phyloP scores from a whole-genome alignment of 2,113 vertebrate genomes.

The Chaetura pelagica region DNA sequence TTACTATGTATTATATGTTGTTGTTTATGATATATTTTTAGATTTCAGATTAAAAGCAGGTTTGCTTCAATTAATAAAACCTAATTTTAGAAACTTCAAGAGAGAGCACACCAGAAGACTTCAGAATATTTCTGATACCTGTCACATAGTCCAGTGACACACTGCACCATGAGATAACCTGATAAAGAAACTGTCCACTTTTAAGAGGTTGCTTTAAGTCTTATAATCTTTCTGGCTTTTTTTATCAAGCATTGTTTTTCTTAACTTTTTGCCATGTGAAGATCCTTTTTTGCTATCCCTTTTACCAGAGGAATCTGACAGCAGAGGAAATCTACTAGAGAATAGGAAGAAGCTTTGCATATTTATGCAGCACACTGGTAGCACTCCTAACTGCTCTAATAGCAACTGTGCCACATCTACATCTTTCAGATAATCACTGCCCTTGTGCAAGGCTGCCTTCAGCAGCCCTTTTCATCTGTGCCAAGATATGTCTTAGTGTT shows the following conservation, averaged over 20 bases:
- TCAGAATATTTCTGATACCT: neutral
- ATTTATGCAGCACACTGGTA: neutral
- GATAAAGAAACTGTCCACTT: neutral
- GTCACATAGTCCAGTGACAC: neutral
- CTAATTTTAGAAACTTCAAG: neutral
- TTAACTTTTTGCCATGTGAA: neutral
- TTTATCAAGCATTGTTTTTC: neutral
- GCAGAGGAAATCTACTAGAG: neutral
- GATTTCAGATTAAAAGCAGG: neutral
- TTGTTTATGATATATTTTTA: neutral
- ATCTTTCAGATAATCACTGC: neutral
- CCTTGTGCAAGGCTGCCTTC: neutral
- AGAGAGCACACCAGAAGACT: neutral
- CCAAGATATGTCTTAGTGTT: neutral
- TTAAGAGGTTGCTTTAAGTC: neutral
- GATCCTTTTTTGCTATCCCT: neutral
- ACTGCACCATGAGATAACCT: neutral
- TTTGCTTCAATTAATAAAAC: neutral
- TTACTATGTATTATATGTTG: fast-evolving
- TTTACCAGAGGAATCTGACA: neutral
- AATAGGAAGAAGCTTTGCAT: neutral
- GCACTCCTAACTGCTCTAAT: neutral
- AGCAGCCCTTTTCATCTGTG: neutral
- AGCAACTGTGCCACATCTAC: neutral
- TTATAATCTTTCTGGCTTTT: neutral